These are phyloP conservation scores for Philereme transversata DNA, from an alignment of 2,888 invertebrate genomes.

Conservation along the genomic window DNA sequence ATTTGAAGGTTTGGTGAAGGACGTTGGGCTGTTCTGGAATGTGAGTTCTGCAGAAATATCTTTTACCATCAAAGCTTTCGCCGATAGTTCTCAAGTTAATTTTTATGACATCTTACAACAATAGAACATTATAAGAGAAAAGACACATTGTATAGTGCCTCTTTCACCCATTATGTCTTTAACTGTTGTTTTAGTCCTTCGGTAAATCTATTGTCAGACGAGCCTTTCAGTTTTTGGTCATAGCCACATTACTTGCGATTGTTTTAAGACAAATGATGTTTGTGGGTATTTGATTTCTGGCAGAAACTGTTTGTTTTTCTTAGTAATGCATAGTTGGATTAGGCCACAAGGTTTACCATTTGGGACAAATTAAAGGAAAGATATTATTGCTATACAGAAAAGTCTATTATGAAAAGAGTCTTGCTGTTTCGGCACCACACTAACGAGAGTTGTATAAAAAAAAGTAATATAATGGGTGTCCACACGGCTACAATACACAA, in stretches of 20 bases:
- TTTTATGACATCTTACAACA: slow-evolving; percentile 77
- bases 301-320: slow-evolving; percentile 37
- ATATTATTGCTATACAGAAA: slow-evolving; percentile 11
- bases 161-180: slow-evolving; percentile 55
- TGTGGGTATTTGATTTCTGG: slow-evolving; percentile 38
- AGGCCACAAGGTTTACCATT: slow-evolving; percentile 38
- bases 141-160: slow-evolving; percentile 64
- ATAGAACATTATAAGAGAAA: slow-evolving; percentile 69
- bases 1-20: slow-evolving; percentile 10
- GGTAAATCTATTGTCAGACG: slow-evolving; percentile 31
- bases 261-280: slow-evolving; percentile 32
- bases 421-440: slow-evolving; percentile 68
- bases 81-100: slow-evolving; percentile 75
- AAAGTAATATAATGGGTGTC: slow-evolving; percentile 40
- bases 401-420: slow-evolving; percentile 37
- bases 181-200: slow-evolving; percentile 45
- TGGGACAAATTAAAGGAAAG: slow-evolving; percentile 13
- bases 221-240: slow-evolving; percentile 24
- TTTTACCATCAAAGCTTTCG: slow-evolving; percentile 76
- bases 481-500: slow-evolving; percentile 37
- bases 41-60: slow-evolving; percentile 52
- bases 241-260: slow-evolving; percentile 31
- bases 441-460: slow-evolving; percentile 55
- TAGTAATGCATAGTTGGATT: slow-evolving; percentile 37
- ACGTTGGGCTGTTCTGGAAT: slow-evolving; percentile 38